Evolutionary conservation across 2,888 invertebrate genomes (phyloP).

Genomic region (Apeira syringaria): DNA sequence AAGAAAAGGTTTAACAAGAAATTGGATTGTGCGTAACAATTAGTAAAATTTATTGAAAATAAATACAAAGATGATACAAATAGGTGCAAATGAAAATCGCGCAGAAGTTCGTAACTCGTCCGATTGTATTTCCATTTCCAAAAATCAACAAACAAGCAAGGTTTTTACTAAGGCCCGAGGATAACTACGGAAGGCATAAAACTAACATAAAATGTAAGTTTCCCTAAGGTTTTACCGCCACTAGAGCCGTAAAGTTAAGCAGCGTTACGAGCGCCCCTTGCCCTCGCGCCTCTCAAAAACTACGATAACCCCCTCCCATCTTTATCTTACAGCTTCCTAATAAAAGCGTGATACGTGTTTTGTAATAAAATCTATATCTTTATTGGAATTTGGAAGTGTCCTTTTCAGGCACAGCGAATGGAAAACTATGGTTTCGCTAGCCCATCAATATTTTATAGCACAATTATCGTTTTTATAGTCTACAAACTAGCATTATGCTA

Average conservation of each 20-base stretch:
- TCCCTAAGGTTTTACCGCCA: conserved; percentile 44
- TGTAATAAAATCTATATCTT: conserved; percentile 33
- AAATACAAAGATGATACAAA: too few species aligned
- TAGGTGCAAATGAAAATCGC: background rate
- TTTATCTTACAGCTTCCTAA: conserved; percentile 23
- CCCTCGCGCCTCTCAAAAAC: conserved; percentile 10
- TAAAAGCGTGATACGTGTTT: conserved; percentile 33
- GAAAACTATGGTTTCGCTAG: conserved; percentile 15
- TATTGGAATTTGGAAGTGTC: conserved; percentile 27
- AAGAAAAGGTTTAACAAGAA: too few species aligned
- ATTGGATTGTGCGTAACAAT: too few species aligned
- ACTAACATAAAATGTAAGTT: conserved; percentile 42
- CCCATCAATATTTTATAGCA: conserved; percentile 13
- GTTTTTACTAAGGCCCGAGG: conserved; percentile 27
- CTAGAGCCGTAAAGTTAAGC: conserved; percentile 45
- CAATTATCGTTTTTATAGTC: conserved; percentile 6
- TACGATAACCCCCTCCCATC: conserved; percentile 15
- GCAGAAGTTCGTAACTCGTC: conserved; percentile 16
- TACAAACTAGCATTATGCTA: too few species aligned
- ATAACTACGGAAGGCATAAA: conserved; percentile 32
- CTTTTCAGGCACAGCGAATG: conserved; percentile 29
- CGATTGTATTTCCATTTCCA: conserved; percentile 20
- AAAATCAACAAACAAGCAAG: conserved; percentile 24
- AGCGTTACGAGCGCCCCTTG: conserved; percentile 32
- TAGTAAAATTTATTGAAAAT: too few species aligned